These are phyloP conservation scores for Goniozus legneri DNA, from an alignment of 1,140 invertebrate genomes.

Conservation along the genomic window DNA sequence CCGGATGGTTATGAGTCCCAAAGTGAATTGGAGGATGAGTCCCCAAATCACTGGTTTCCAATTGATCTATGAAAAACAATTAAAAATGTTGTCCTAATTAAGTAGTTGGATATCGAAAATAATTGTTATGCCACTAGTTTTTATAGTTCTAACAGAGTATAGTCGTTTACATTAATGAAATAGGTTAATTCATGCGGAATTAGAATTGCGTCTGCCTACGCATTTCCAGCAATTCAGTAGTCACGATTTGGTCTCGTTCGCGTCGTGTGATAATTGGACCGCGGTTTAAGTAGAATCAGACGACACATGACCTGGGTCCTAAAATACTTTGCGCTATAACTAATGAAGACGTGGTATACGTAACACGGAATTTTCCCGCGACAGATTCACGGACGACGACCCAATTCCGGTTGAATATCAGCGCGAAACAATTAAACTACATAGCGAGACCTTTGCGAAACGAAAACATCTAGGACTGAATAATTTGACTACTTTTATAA, in stretches of 20 bases:
- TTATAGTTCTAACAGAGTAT: background rate
- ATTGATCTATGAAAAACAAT: constrained; percentile 54
- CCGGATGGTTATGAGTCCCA: constrained; percentile 83
- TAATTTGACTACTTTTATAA: no score
- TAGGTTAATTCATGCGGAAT: constrained; percentile 12
- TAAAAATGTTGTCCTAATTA: constrained; percentile 5
- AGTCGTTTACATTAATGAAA: constrained; percentile 8
- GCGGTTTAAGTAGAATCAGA: background rate
- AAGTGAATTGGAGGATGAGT: constrained; percentile 77
- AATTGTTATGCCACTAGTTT: background rate
- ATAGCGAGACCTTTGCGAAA: no score
- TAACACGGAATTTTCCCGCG: no score
- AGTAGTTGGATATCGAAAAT: no score
- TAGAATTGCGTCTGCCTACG: constrained; percentile 9
- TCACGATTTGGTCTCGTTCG: no score
- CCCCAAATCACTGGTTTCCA: constrained; percentile 82
- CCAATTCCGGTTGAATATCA: no score
- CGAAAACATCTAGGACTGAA: no score
- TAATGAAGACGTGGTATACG: no score
- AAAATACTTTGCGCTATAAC: no score
- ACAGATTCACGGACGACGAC: no score
- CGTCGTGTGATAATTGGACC: background rate
- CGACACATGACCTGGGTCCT: no score
- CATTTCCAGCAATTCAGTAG: constrained; percentile 1
- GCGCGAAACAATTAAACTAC: no score